Conservation (phyloP, 2,797 vertebrate species). For the Siniperca scherzeri region DNA sequence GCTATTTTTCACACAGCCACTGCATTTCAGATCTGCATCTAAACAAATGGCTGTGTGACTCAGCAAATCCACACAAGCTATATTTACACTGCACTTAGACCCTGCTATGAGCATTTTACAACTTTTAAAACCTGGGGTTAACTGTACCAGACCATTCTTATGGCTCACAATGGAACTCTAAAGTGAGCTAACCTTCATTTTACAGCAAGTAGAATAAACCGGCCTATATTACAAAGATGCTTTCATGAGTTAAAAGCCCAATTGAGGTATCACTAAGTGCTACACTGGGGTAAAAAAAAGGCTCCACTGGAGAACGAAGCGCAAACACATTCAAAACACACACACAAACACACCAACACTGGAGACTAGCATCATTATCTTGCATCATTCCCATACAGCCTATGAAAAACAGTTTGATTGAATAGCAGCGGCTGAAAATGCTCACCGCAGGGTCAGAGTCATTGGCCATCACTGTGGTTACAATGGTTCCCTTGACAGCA, state of each 20-base stretch:
- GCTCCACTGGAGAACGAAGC: slow-evolving; percentile 12
- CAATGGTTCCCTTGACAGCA: slow-evolving; percentile 93
- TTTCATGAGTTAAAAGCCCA: slow-evolving; percentile 36
- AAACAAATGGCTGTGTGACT: slow-evolving; percentile 45
- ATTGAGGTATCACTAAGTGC: slow-evolving; percentile 15
- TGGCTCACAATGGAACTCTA: slow-evolving; percentile 31
- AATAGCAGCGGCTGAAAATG: slow-evolving; percentile 61
- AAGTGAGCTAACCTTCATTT: slow-evolving; percentile 49
- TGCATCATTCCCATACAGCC: slow-evolving; percentile 31
- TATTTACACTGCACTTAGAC: slow-evolving; percentile 19
- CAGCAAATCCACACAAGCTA: slow-evolving; percentile 24
- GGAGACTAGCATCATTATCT: slow-evolving; percentile 47
- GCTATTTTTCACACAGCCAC: slow-evolving; percentile 22
- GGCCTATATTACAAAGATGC: slow-evolving; percentile 26
- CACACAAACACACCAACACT: slow-evolving; percentile 3
- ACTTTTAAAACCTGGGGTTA: slow-evolving; percentile 45
- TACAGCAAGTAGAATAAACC: slow-evolving; percentile 30
- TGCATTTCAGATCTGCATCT: slow-evolving; percentile 30
- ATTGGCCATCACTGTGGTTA: slow-evolving; percentile 91
- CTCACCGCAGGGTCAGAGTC: slow-evolving; percentile 95
- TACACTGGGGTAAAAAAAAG: background rate
- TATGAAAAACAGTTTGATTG: slow-evolving; percentile 57
- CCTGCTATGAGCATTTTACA: slow-evolving; percentile 29
- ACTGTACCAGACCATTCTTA: slow-evolving; percentile 42
- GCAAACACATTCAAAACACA: slow-evolving; percentile 25